Conservation (phyloP, 1,140 invertebrate species). For the Cyclina sinensis region DNA sequence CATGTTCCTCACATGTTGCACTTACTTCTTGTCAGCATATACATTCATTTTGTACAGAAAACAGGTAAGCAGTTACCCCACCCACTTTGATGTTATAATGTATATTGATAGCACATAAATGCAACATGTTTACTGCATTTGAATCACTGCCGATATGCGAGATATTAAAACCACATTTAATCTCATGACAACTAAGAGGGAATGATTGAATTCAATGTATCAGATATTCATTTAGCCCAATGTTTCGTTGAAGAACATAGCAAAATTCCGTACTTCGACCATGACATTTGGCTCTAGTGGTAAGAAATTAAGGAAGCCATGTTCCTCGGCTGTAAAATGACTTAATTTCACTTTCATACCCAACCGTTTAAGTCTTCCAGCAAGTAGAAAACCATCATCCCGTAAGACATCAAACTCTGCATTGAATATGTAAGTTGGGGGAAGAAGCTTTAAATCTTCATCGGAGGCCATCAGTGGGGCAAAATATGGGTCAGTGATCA, state of each 20-base stretch:
- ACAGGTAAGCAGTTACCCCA: no score
- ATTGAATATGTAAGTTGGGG: slow-evolving; percentile 64
- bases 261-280: slow-evolving; percentile 26
- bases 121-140: no score
- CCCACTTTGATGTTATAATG: no score
- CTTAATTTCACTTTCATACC: slow-evolving; percentile 57
- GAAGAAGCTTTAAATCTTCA: slow-evolving; percentile 61
- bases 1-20: no score
- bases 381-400: slow-evolving; percentile 75
- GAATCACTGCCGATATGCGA: no score
- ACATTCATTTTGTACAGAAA: no score
- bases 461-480: slow-evolving; percentile 68
- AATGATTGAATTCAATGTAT: no score
- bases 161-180: no score
- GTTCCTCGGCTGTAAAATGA: slow-evolving; percentile 32
- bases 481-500: slow-evolving; percentile 52
- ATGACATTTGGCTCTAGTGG: not conserved
- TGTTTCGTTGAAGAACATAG: slow-evolving; percentile 35
- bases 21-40: no score
- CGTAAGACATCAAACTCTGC: slow-evolving; percentile 74
- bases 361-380: slow-evolving; percentile 61
- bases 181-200: no score
- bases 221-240: not conserved
- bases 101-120: no score
- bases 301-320: slow-evolving; percentile 51